Conservation (phyloP, 2,113 vertebrate species). For the Nycticebus coucang region DNA sequence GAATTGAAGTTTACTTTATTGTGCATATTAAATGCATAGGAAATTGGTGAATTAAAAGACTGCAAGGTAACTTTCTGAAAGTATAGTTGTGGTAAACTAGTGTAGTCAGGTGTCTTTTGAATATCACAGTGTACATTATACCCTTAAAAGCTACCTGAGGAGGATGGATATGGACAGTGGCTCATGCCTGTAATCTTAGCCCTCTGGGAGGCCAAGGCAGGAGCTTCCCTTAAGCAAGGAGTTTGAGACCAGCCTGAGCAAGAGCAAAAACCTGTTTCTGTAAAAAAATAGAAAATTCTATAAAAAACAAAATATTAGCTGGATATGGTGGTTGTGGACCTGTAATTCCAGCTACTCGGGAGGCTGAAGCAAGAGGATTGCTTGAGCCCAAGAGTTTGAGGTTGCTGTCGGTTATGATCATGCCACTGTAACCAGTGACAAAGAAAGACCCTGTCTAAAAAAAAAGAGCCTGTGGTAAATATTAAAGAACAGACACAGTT, state of each 20-base stretch:
- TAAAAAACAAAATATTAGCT: background rate
- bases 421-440: too few relatives aligned
- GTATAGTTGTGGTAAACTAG: background rate
- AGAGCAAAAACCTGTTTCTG: too few relatives aligned
- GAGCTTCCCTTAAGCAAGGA: too few relatives aligned
- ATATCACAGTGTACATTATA: background rate
- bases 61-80: background rate
- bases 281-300: too few relatives aligned
- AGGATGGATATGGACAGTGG: too few relatives aligned
- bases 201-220: too few relatives aligned
- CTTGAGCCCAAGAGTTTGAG: background rate
- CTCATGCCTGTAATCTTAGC: too few relatives aligned
- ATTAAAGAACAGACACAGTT: background rate
- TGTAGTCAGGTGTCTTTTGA: conserved; percentile 31
- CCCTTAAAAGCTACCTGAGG: background rate
- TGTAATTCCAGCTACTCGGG: background rate
- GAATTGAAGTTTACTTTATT: background rate
- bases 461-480: background rate
- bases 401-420: background rate
- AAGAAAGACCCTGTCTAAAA: too few relatives aligned
- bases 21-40: background rate
- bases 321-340: background rate
- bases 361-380: background rate
- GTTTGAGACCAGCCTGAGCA: too few relatives aligned
- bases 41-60: conserved; percentile 45